Evolutionary conservation across 64 coral and sea anemone species (phyloP).

Genomic region (Montipora capricornis): DNA sequence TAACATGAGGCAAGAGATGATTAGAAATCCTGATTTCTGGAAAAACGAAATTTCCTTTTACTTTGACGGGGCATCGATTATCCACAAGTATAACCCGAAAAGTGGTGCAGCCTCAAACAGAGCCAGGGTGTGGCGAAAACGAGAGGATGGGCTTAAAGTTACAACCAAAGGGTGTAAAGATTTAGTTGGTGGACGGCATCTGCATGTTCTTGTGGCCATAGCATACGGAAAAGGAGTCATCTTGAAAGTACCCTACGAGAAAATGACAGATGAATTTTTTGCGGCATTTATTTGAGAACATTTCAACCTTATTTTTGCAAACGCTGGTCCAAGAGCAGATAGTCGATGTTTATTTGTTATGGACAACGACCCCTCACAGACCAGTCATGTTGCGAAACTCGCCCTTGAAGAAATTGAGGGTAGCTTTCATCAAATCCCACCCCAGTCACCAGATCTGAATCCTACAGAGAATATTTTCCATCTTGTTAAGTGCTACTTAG

Average conservation of each 20-base stretch:
- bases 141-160: slow-evolving; percentile 30
- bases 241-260: slow-evolving; percentile 19
- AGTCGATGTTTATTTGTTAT: slow-evolving; percentile 46
- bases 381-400: background rate
- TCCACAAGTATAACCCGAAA: slow-evolving; percentile 46
- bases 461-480: slow-evolving; percentile 57
- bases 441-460: slow-evolving; percentile 48
- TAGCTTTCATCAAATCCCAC: slow-evolving; percentile 22
- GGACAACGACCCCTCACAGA: slow-evolving; percentile 60
- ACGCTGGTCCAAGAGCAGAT: slow-evolving; percentile 46
- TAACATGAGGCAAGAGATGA: slow-evolving; percentile 13
- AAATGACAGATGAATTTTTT: slow-evolving; percentile 64
- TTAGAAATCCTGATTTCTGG: slow-evolving; percentile 20
- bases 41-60: slow-evolving; percentile 52
- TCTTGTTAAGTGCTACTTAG: slow-evolving; percentile 1
- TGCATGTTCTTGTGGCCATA: slow-evolving; percentile 63
- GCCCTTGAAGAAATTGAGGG: slow-evolving; percentile 40
- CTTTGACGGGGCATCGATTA: slow-evolving; percentile 52
- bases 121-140: slow-evolving; percentile 6
- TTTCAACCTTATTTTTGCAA: slow-evolving; percentile 48
- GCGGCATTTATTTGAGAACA: slow-evolving; percentile 38
- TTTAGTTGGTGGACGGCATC: slow-evolving; percentile 42
- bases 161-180: slow-evolving; percentile 61
- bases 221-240: slow-evolving; percentile 59
- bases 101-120: background rate